A percentile compares a stretch with the other conserved stretches of the same genome.
Evolutionary conservation across 2,888 invertebrate species (phyloP).

Genomic region (Acronicta leporina): DNA sequence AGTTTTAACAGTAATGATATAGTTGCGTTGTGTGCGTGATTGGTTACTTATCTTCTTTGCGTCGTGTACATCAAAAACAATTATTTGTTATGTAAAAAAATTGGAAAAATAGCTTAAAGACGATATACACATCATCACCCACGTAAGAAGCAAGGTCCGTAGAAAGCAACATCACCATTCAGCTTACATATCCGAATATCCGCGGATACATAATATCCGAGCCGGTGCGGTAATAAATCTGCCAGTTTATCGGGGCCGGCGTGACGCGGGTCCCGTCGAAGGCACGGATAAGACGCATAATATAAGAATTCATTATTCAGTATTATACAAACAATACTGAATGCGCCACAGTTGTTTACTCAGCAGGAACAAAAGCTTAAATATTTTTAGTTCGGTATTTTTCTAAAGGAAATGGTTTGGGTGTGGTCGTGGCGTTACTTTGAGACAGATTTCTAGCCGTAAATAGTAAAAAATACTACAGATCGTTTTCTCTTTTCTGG

Average conservation of each 20-base stretch:
- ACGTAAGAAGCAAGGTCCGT: constrained; percentile 2
- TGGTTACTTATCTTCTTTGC: too few species aligned
- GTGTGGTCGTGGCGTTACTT: constrained; percentile 11
- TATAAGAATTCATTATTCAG: constrained; percentile 55
- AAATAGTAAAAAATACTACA: not conserved
- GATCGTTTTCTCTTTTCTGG: constrained; percentile 6
- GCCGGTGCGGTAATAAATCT: constrained; percentile 55
- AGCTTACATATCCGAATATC: constrained; percentile 37
- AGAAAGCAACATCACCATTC: constrained; percentile 29
- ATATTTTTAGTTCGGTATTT: not conserved
- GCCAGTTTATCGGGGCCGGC: constrained; percentile 49
- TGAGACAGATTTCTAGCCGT: constrained; percentile 2
- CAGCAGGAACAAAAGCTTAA: constrained; percentile 11
- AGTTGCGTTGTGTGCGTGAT: too few species aligned
- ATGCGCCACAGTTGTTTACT: constrained; percentile 27
- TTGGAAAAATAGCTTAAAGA: too few species aligned
- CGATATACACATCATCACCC: too few species aligned
- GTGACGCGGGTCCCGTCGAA: constrained; percentile 50
- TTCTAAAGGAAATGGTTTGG: constrained; percentile 8
- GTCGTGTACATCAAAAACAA: too few species aligned
- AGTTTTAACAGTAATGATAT: too few species aligned
- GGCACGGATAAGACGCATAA: constrained; percentile 46
- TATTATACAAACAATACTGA: constrained; percentile 38
- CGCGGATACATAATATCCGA: constrained; percentile 24
- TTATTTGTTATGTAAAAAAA: too few species aligned